Conservation (phyloP, 1,140 invertebrate genomes). For the Triops cancriformis region DNA sequence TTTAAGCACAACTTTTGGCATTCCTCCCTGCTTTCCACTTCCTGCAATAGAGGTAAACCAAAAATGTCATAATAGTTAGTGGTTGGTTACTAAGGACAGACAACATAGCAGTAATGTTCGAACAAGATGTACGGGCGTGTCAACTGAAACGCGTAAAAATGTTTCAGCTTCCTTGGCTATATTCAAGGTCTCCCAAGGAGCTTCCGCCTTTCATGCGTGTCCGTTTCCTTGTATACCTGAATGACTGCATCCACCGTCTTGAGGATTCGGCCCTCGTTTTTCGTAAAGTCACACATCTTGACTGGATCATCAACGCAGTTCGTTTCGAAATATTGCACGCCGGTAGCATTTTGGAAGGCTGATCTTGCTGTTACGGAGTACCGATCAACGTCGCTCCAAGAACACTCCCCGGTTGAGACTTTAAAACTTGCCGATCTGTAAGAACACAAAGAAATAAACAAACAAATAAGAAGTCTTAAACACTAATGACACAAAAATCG, state of each 20-base stretch:
- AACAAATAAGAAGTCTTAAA: background rate
- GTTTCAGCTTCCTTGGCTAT: background rate
- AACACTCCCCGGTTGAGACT: slow-evolving; percentile 39
- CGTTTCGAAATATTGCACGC: slow-evolving; percentile 42
- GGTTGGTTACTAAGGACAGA: background rate
- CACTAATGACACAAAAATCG: background rate
- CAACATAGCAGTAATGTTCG: background rate
- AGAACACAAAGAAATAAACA: slow-evolving; percentile 14
- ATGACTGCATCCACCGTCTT: slow-evolving; percentile 47
- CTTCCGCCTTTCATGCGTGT: background rate
- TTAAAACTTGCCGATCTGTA: slow-evolving; percentile 44
- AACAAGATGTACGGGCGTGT: background rate
- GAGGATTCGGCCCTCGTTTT: slow-evolving; percentile 41
- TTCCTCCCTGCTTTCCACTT: slow-evolving; percentile 41
- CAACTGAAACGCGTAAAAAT: background rate
- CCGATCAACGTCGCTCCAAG: slow-evolving; percentile 44
- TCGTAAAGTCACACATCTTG: slow-evolving; percentile 46
- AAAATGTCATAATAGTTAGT: background rate
- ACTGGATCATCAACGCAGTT: slow-evolving; percentile 46
- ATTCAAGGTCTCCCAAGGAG: background rate
- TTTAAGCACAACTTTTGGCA: slow-evolving; percentile 44
- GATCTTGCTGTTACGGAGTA: slow-evolving; percentile 37
- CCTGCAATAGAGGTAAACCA: slow-evolving; percentile 28
- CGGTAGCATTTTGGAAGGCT: slow-evolving; percentile 31
- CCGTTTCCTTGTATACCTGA: slow-evolving; percentile 32